Evolutionary conservation across 2,113 vertebrate genomes (phyloP), one percentile per base, ranked within the genome.

Genomic region (Poeciliopsis turrubarensis): DNA sequence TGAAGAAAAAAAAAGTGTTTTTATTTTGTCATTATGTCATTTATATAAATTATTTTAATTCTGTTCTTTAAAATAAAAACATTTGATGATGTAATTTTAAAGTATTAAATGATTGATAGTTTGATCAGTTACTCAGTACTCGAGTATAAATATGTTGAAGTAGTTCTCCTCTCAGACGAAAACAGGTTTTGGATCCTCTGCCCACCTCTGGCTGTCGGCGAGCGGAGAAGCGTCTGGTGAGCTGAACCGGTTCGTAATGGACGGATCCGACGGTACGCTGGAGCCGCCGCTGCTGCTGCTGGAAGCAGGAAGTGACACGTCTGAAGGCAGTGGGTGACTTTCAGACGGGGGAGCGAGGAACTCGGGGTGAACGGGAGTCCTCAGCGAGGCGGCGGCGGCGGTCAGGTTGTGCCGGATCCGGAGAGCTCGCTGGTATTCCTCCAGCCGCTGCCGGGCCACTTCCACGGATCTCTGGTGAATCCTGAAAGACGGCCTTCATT

Each of bases 371-470:
- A 75, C 8, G 25, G 72, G 11, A 17, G 87, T 5, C 26, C 15
- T 72, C 3, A 57, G 5, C 5, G 78, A 65, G 0, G 44, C 22
- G 15, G 75, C 64, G 0, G 41, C 19, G 15, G 75, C 51, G 70
- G 84, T 78, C 82, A 76, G 3, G 66, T 81, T 87, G 73, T 93
- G 90, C 60, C 89, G 95, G 41, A 90, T 82, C 68, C 85, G 95
- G 75, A 98, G 68, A 30, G 92, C 79, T 32, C 85, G 82, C 89
- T 98, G 96, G 90, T 98, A 98, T 25, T 98, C 94, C 19, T 96
- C 92, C 31, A 99, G 92, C 29, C 27, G 92, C 37, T 87, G 94
- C 8, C 92, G 92, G 77, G 96, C 96, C 78, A 93, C 94, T 75
- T 95, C 95, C 72, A 95, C 70, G 0, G 94, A 95, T 19, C 92